Percentiles rank a stretch among this genome's conserved stretches.
These are phyloP conservation scores for Bos indicus DNA, from an alignment of 2,113 vertebrate species.

Conservation along the genomic window DNA sequence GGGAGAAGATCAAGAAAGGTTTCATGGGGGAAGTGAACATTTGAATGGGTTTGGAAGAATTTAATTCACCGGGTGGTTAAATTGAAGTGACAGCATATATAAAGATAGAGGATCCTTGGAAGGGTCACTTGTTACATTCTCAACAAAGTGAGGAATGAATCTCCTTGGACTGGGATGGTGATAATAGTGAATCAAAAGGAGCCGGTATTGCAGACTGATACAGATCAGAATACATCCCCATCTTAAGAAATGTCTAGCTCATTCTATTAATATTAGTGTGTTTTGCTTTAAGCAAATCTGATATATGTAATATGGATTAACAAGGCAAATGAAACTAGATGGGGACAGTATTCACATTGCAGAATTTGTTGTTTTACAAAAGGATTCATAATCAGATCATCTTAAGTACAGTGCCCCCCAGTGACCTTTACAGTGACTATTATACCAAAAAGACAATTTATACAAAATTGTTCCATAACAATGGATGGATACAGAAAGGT, in stretches of 20 bases:
- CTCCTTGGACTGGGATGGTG: no score
- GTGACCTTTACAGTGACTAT: background rate
- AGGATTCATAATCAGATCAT: constrained; percentile 9
- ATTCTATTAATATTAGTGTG: constrained; percentile 29
- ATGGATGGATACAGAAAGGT: background rate
- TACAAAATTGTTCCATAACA: background rate
- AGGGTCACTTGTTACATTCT: no score
- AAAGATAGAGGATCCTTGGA: no score
- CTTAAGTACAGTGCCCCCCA: constrained; percentile 23
- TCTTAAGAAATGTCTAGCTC: background rate
- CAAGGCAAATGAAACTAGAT: constrained; percentile 26
- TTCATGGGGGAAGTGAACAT: no score
- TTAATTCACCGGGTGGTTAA: no score
- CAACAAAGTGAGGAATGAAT: no score
- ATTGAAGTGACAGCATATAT: no score
- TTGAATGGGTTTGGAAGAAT: no score
- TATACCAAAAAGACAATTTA: background rate
- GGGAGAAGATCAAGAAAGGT: no score
- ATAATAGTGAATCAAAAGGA: no score
- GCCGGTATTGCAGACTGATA: no score
- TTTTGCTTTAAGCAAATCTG: constrained; percentile 42
- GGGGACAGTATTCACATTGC: background rate
- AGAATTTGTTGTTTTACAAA: constrained; percentile 44
- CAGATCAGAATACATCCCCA: no score
- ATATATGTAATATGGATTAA: constrained; percentile 16